Percentiles rank a stretch among this genome's conserved stretches.
Evolutionary conservation across 37 sponge, comb jelly and placozoan species (phyloP).

Genomic region (Tethya wilhelma): DNA sequence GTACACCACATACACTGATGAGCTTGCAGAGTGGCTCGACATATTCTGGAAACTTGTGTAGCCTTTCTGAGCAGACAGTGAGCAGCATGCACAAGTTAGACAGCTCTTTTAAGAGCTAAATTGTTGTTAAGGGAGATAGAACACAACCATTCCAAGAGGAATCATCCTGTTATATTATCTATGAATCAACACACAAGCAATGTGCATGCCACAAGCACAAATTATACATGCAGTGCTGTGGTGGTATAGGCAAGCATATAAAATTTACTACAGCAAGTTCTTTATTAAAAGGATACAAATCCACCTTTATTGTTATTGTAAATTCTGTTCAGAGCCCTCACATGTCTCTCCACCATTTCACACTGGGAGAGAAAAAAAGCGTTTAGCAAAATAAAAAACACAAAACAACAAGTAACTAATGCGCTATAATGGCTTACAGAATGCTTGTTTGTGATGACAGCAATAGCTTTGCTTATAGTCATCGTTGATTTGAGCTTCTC

Average conservation of each 20-base stretch:
- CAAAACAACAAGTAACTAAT: no score
- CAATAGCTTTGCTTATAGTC: slow-evolving; percentile 61
- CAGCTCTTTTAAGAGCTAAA: slow-evolving; percentile 69
- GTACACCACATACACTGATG: slow-evolving; percentile 65
- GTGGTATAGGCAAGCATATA: background rate
- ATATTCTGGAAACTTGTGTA: slow-evolving; percentile 48
- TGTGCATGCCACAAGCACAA: no score
- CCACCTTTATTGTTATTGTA: slow-evolving; percentile 56
- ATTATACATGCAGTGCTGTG: no score
- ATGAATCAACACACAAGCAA: no score
- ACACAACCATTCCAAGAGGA: background rate
- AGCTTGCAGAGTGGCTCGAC: slow-evolving; percentile 54
- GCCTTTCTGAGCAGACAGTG: slow-evolving; percentile 7
- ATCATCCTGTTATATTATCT: no score
- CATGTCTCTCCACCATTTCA: slow-evolving; percentile 75
- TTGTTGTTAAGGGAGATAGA: background rate
- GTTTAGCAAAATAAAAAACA: background rate
- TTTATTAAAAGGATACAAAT: slow-evolving; percentile 65
- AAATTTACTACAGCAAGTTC: background rate
- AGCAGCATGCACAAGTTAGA: slow-evolving; percentile 59
- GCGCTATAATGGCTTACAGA: slow-evolving; percentile 39
- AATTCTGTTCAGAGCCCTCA: slow-evolving; percentile 72
- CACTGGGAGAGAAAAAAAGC: slow-evolving; percentile 22
- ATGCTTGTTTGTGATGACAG: slow-evolving; percentile 65
- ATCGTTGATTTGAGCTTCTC: slow-evolving; percentile 31